phyloP scores from a whole-genome alignment of 64 coral and sea anemone genomes.

The Montipora foliosa region DNA sequence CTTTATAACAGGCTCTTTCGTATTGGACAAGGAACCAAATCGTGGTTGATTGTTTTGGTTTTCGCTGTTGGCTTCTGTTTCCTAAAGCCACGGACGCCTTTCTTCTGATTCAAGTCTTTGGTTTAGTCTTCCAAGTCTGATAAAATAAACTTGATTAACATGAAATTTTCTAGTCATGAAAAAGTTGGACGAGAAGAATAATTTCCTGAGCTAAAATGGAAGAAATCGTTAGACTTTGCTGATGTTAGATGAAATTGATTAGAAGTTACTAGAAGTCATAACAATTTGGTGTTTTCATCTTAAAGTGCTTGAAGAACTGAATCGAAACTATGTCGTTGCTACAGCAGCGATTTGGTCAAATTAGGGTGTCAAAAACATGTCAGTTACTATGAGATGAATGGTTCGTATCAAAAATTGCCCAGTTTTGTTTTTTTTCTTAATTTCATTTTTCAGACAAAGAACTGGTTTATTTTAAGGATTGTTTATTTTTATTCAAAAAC shows the following conservation, averaged over 20 bases:
- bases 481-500: not conserved
- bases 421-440: not conserved
- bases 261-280: not conserved
- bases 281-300: not conserved
- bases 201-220: not conserved
- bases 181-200: not conserved
- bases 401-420: not conserved
- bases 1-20: not conserved
- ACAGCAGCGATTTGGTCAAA: not conserved
- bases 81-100: not conserved
- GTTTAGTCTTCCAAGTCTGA: not conserved
- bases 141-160: not conserved
- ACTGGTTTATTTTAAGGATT: not conserved
- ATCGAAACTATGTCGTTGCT: not conserved
- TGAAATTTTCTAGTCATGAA: not conserved
- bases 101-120: not conserved
- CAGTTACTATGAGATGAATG: not conserved
- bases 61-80: not conserved
- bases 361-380: not conserved
- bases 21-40: constrained; percentile 28
- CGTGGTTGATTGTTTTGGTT: constrained; percentile 13
- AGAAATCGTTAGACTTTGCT: not conserved
- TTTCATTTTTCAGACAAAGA: not conserved
- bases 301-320: not conserved
- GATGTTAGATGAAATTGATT: not conserved